Evolutionary conservation across 2,113 vertebrate genomes (phyloP).

Genomic region (Phaetusa simplex): DNA sequence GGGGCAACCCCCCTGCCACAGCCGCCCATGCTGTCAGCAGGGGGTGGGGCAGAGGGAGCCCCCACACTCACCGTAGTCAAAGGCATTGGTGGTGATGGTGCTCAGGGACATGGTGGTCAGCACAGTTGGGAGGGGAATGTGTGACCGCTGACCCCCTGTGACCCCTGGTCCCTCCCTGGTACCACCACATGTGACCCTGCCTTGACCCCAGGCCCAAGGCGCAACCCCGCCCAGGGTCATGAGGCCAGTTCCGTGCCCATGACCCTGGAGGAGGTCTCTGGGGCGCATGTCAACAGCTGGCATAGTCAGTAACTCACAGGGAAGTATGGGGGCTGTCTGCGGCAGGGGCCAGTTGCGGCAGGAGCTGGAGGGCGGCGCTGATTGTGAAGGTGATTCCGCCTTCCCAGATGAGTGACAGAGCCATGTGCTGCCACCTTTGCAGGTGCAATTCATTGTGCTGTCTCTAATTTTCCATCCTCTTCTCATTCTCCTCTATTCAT

Average conservation of each 20-base stretch:
- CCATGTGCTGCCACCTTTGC: too few relatives aligned
- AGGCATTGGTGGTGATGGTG: fast-evolving
- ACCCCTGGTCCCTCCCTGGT: too few relatives aligned
- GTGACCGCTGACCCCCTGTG: too few relatives aligned
- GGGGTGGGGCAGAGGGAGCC: too few relatives aligned
- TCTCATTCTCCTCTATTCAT: neutral
- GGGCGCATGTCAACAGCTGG: neutral
- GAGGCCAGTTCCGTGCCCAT: neutral
- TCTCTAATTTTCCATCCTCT: neutral
- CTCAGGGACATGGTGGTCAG: neutral
- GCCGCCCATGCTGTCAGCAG: neutral
- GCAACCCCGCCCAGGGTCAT: too few relatives aligned
- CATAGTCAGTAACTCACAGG: neutral
- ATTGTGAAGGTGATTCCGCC: neutral
- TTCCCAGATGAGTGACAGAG: neutral
- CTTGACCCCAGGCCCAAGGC: neutral
- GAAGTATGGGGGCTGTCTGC: neutral
- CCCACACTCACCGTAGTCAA: too few relatives aligned
- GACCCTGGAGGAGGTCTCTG: neutral
- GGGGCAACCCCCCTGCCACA: neutral
- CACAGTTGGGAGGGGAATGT: neutral
- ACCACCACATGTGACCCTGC: neutral
- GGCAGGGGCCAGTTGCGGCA: too few relatives aligned
- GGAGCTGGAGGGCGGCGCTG: neutral
- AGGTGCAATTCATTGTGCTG: neutral